Conservation (phyloP, 2,888 invertebrate species). For the Kuschelorhynchus macadamiae region DNA sequence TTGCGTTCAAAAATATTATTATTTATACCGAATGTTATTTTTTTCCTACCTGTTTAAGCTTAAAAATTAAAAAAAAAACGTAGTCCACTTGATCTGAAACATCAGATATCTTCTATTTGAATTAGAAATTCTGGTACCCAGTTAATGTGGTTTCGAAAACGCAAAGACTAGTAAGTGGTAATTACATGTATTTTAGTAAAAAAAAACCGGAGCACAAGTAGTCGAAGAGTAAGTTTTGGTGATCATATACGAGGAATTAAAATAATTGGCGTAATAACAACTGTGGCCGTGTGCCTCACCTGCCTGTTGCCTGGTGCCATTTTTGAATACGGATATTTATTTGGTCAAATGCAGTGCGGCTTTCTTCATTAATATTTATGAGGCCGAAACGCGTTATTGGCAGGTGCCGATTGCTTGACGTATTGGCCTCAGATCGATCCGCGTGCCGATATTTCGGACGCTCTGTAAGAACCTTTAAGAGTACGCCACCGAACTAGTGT, state of each 20-base stretch:
- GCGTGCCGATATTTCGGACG: no score
- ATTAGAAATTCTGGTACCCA: no score
- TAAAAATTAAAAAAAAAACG: no score
- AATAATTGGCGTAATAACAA: slow-evolving; percentile 48
- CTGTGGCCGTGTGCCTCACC: slow-evolving; percentile 39
- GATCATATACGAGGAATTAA: slow-evolving; percentile 36
- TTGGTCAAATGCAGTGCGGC: slow-evolving; percentile 48
- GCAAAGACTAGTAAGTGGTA: no score
- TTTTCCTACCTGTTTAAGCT: no score
- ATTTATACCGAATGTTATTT: no score
- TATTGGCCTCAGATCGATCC: slow-evolving; percentile 19
- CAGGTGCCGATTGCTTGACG: slow-evolving; percentile 48
- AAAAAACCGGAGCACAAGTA: slow-evolving; percentile 19
- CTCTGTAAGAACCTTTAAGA: no score
- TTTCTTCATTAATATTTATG: slow-evolving; percentile 52
- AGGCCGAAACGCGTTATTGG: slow-evolving; percentile 45
- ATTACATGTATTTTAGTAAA: slow-evolving; percentile 16
- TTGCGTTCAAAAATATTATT: no score
- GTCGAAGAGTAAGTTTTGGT: slow-evolving; percentile 14
- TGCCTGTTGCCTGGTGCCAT: slow-evolving; percentile 46
- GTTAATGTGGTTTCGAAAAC: no score
- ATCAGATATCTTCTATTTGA: no score
- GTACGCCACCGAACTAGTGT: no score
- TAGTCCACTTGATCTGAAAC: no score
- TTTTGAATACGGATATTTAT: slow-evolving; percentile 51